Evolutionary conservation across 1,140 invertebrate species (phyloP), one percentile per base, ranked within the genome.

Genomic region (Drosophila nigrodunni): DNA sequence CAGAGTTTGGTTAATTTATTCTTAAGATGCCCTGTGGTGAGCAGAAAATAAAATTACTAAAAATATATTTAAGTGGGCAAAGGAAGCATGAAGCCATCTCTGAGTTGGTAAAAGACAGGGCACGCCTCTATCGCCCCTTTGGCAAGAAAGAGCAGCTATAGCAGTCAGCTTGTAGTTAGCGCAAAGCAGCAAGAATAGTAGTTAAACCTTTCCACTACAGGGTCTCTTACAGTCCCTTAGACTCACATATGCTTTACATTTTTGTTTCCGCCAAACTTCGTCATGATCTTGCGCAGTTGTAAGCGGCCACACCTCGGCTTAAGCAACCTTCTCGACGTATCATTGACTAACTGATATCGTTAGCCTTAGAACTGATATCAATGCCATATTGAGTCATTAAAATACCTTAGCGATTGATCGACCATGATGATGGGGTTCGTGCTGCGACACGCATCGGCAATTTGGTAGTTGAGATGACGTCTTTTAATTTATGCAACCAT

Each of bases 381-480:
- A 61, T 62, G 72, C 67, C 72, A 70, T 30, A 30, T 21, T 25
- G 21, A 25, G 61, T 74, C 21, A 68, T 74, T 60, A 68, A 47
- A 49, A 50, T 15, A 35, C 18, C 41, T 49, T n/a, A 55, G 13
- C 50, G 49, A 37, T 15, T 62, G 44, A 62, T 65, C 30, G 78
- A 25, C 73, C 78, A 30, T 80, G 77, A 59, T 60, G 60, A 49
- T 43, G 64, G 18, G 49, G 60, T 50, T 35, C 61, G 59, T 72
- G 80, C 64, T 72, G 49, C 59, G 62, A 61, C 64, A 77, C 73
- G 77, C 77, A 80, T 77, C 73, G 15, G 10, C 54, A 60, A 46
- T 54, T 47, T 65, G 34, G 30, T 43, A 13, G 41, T 49, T 34
- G 54, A 70, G 41, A 62, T 60, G 67, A 70, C 72, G 76, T 18